phyloP scores from a whole-genome alignment of 2,888 invertebrate genomes.

The Lottia gigantea region DNA sequence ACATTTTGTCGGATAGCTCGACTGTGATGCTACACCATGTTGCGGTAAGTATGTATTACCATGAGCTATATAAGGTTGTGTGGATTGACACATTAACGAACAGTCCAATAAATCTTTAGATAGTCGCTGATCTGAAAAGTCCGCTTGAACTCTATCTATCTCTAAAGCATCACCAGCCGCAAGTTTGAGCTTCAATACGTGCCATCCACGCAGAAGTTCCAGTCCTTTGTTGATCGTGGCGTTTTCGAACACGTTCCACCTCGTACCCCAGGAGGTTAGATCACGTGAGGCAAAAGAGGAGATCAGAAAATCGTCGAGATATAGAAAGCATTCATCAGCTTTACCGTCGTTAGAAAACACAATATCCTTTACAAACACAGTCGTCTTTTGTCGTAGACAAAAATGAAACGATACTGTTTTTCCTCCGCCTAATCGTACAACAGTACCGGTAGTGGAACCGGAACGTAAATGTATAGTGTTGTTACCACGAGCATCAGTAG shows the following conservation, averaged over 20 bases:
- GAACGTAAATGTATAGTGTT: constrained; percentile 15
- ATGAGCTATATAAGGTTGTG: constrained; percentile 2
- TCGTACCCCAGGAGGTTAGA: neutral
- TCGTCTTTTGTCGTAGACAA: constrained; percentile 18
- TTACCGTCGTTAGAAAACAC: constrained; percentile 28
- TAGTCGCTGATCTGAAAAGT: constrained; percentile 28
- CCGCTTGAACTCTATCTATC: constrained; percentile 37
- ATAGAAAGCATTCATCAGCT: constrained; percentile 15
- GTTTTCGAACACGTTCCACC: neutral
- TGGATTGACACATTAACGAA: constrained; percentile 33
- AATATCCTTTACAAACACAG: constrained; percentile 14
- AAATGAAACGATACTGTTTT: neutral
- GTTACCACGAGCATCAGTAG: constrained; percentile 10
- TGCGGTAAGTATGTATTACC: neutral
- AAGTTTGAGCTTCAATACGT: constrained; percentile 15
- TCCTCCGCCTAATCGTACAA: neutral
- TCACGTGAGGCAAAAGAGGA: neutral
- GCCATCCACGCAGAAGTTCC: neutral
- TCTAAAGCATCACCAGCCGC: constrained; percentile 40
- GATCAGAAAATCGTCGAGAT: constrained; percentile 10
- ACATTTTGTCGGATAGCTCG: constrained; percentile 39
- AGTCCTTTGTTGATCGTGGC: neutral
- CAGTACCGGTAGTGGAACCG: neutral
- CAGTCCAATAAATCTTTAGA: constrained; percentile 36
- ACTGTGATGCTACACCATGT: constrained; percentile 28